Percentiles rank a stretch among this genome's conserved stretches.
Conservation (phyloP, 2,797 vertebrate species). For the Numenius phaeopus region DNA sequence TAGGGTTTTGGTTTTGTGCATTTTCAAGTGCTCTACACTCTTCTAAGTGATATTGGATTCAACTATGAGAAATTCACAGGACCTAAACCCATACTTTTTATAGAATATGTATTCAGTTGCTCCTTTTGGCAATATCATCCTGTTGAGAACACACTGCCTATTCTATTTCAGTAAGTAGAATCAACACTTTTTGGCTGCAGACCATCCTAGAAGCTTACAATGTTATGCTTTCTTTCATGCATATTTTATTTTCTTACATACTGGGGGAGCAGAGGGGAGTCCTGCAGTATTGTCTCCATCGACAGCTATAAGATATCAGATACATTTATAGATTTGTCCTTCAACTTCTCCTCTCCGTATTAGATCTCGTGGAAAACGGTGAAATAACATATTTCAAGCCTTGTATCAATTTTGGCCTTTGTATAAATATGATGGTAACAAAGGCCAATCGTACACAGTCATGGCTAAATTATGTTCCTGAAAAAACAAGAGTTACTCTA, state of each 20-base stretch:
- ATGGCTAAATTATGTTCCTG: background rate
- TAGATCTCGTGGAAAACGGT: background rate
- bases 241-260: background rate
- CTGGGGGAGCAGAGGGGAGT: background rate
- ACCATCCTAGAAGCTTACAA: background rate
- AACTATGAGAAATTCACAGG: background rate
- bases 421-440: background rate
- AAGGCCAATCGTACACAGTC: background rate
- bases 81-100: background rate
- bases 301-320: background rate
- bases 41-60: background rate
- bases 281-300: background rate
- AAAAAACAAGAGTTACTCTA: background rate
- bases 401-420: background rate
- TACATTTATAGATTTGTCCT: background rate
- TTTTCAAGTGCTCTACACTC: background rate
- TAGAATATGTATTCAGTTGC: conserved; percentile 4
- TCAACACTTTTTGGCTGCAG: background rate
- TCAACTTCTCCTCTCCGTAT: background rate
- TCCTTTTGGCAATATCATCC: conserved; percentile 3
- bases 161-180: conserved; percentile 5
- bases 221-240: background rate
- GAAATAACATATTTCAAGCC: background rate
- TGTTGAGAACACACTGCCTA: background rate
- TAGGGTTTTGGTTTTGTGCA: background rate